Conservation (phyloP, 2,888 invertebrate species). For the Drosophila diplacantha region DNA sequence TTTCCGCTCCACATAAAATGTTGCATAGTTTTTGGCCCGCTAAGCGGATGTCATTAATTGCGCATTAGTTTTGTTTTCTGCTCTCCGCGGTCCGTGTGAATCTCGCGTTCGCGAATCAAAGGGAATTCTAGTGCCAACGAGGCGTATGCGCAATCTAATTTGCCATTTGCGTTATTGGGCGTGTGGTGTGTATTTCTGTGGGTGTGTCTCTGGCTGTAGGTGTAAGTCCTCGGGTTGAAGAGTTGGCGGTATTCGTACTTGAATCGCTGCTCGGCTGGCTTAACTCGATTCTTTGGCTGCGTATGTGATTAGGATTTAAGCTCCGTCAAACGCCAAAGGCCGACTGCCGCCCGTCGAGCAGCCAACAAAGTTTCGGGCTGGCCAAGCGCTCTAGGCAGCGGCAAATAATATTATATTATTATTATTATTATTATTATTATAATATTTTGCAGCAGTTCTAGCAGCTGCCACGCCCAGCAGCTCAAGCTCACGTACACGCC, state of each 20-base stretch:
- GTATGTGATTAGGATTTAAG: conserved; percentile 36
- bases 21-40: conserved; percentile 43
- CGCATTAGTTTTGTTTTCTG: conserved; percentile 39
- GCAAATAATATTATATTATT: conserved; percentile 33
- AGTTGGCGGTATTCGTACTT: conserved; percentile 23
- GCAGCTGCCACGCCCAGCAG: conserved; percentile 49
- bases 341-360: conserved; percentile 23
- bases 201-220: background rate
- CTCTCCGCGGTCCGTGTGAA: conserved; percentile 17
- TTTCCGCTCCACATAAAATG: conserved; percentile 41
- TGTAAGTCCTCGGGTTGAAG: conserved; percentile 21
- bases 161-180: conserved; percentile 16
- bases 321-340: conserved; percentile 1
- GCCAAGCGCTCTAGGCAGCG: conserved; percentile 13
- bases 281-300: conserved; percentile 26
- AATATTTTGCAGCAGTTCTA: conserved; percentile 29
- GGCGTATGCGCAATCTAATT: conserved; percentile 47
- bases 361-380: conserved; percentile 22
- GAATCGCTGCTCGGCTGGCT: conserved; percentile 22
- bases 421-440: conserved; percentile 35
- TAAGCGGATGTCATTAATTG: conserved; percentile 59
- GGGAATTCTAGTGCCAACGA: conserved; percentile 33
- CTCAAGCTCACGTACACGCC: conserved; percentile 53
- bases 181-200: background rate
- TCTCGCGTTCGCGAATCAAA: conserved; percentile 40